phyloP scores from a whole-genome alignment of 2,888 invertebrate species.

The Meghimatium bilineatum region DNA sequence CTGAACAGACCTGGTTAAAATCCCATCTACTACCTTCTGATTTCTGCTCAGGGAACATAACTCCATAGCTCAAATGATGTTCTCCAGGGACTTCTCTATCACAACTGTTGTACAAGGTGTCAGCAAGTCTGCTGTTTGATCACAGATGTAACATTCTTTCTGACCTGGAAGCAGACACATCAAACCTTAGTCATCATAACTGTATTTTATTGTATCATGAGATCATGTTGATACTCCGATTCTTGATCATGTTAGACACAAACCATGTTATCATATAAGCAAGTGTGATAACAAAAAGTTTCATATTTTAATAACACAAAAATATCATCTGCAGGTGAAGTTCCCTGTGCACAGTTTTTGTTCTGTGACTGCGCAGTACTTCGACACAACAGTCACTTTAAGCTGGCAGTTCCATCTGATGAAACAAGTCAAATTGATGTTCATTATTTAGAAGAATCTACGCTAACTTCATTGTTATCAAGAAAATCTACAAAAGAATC shows the following conservation, averaged over 20 bases:
- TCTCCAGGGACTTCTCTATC: too few species aligned
- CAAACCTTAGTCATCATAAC: not conserved
- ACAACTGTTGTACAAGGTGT: too few species aligned
- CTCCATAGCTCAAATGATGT: too few species aligned
- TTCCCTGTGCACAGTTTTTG: slow-evolving; percentile 52
- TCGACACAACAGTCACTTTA: not conserved
- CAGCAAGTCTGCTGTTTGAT: too few species aligned
- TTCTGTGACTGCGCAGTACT: slow-evolving; percentile 52
- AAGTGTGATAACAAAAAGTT: too few species aligned
- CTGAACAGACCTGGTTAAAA: too few species aligned
- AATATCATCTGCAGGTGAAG: slow-evolving; percentile 44
- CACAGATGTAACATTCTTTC: too few species aligned
- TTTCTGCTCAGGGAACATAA: too few species aligned
- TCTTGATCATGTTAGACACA: too few species aligned
- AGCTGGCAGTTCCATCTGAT: slow-evolving; percentile 58
- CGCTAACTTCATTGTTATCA: not conserved
- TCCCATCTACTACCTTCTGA: too few species aligned
- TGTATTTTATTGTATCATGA: not conserved
- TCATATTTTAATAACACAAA: not conserved
- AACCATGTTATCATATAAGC: too few species aligned
- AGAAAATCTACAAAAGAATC: slow-evolving; percentile 31
- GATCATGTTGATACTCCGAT: not conserved
- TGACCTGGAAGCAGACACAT: too few species aligned
- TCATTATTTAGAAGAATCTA: slow-evolving; percentile 46
- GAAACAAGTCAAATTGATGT: slow-evolving; percentile 59